A percentile compares a stretch with the other conserved stretches of the same genome.
Evolutionary conservation across 1,140 invertebrate genomes (phyloP).

Genomic region (Sycobia sp.): DNA sequence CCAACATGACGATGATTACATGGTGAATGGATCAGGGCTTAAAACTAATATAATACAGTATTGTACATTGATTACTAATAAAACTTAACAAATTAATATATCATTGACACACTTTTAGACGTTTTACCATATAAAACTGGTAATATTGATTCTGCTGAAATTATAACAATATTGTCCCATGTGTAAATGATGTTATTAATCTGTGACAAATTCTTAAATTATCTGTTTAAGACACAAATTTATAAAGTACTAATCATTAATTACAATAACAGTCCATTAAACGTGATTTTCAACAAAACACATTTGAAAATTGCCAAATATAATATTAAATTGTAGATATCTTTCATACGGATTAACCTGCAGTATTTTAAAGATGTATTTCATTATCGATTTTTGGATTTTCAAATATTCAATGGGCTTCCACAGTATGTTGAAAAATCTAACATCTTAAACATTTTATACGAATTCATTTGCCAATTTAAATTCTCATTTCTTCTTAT

Average conservation of each 20-base stretch:
- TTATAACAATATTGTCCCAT: not conserved
- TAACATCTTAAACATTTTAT: too few relatives aligned
- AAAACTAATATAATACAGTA: slow-evolving; percentile 46
- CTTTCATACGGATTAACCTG: too few relatives aligned
- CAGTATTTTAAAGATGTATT: too few relatives aligned
- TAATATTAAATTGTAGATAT: not conserved
- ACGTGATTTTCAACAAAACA: not conserved
- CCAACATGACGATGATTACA: slow-evolving; percentile 35
- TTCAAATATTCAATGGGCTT: too few relatives aligned
- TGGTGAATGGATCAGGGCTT: slow-evolving; percentile 50
- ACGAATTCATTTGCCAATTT: not conserved
- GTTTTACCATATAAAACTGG: not conserved
- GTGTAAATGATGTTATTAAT: slow-evolving; percentile 2
- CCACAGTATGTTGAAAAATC: not conserved
- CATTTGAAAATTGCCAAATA: not conserved
- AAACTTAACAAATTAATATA: slow-evolving; percentile 42
- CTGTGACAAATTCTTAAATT: slow-evolving; percentile 14
- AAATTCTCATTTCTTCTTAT: not conserved
- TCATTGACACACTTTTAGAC: slow-evolving; percentile 12
- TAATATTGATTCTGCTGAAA: not conserved
- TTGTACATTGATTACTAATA: slow-evolving; percentile 51
- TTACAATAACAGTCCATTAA: slow-evolving; percentile 9
- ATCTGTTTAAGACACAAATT: not conserved
- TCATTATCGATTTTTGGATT: too few relatives aligned
- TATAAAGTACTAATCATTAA: slow-evolving; percentile 14